Percentiles rank a stretch among this genome's conserved stretches.
Conservation (phyloP, 92 coral and sea anemone genomes). For the Porites cylindrica region DNA sequence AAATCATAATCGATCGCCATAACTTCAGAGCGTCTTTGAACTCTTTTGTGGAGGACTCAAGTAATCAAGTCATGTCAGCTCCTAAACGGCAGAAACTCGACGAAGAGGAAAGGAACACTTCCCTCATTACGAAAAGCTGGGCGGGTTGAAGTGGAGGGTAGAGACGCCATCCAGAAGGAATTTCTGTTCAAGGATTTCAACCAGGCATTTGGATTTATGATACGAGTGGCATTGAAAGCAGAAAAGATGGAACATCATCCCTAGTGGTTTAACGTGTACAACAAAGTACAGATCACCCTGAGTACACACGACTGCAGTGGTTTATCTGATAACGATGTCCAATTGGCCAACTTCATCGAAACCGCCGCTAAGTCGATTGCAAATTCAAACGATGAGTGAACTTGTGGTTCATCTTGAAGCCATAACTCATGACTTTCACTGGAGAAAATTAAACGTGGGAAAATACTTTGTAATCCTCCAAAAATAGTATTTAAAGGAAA, state of each 20-base stretch:
- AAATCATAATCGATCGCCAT: neutral
- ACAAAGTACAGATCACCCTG: slow-evolving; percentile 87
- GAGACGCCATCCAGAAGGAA: slow-evolving; percentile 91
- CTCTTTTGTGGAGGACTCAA: neutral
- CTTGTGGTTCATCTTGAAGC: too few species aligned
- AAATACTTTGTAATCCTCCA: too few species aligned
- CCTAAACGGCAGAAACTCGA: slow-evolving; percentile 84
- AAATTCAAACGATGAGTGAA: slow-evolving; percentile 12
- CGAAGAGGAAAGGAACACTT: slow-evolving; percentile 83
- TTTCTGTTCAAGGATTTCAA: slow-evolving; percentile 87
- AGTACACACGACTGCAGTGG: slow-evolving; percentile 94
- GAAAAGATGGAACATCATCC: slow-evolving; percentile 96
- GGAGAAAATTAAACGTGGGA: too few species aligned
- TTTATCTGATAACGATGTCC: slow-evolving; percentile 78
- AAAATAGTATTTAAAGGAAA: too few species aligned
- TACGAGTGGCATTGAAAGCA: slow-evolving; percentile 84
- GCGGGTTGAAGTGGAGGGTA: slow-evolving; percentile 82
- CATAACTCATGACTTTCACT: too few species aligned
- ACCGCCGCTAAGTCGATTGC: slow-evolving; percentile 44
- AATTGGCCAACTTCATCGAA: slow-evolving; percentile 85
- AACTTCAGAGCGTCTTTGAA: neutral
- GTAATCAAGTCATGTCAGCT: slow-evolving; percentile 61
- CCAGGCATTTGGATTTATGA: slow-evolving; percentile 90
- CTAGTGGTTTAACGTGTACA: slow-evolving; percentile 92
- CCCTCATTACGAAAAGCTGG: slow-evolving; percentile 75